Evolutionary conservation across 2,113 vertebrate genomes (phyloP), one percentile per base, ranked within the genome.

Genomic region (Coregonus clupeaformis): DNA sequence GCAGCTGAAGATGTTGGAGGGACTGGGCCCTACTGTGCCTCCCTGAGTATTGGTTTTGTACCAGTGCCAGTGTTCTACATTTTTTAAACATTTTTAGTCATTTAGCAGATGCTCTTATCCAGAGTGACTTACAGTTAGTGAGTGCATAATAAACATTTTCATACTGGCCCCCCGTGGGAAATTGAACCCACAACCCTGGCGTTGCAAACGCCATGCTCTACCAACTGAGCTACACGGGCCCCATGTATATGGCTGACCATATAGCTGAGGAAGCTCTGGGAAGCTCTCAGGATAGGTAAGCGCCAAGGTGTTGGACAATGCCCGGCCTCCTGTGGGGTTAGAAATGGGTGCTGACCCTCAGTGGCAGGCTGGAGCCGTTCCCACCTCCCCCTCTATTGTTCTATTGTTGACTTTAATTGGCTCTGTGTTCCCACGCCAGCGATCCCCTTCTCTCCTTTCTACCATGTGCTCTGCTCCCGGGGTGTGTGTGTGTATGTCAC

Each of bases 361-460:
- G 32, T 27, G 62, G 49, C 36, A 65, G 69, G 69, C 71, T 80
- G 72, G 69, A 78, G 45, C 71, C 20, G 36, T 55, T 76, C 59
- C 65, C 73, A 74, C 65, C 68, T 59, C 70, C 57, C 47, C 13
- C 30, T 1, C 25, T 69, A 57, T 83, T 81, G 75, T 84, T 76
- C 80, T 73, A 74, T 83, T 82, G 84, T 83, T 67, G 68, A 32
- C 65, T 85, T 87, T 84, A 85, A 87, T 85, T 84, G 78, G 68
- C 71, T 77, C 63, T 76, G 62, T 70, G 77, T 79, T 82, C 78
- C 82, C 74, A 72, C 42, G 79, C 74, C 79, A 79, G 68, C 60
- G 66, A 73, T 68, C 68, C 70, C 52, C 68, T 72, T 72, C 64
- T 68, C 36, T 74, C 66, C 71, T 27, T 73, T 45, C 72, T 75